Conservation (phyloP, 2,888 invertebrate species). For the Caenorhabditis japonica region DNA sequence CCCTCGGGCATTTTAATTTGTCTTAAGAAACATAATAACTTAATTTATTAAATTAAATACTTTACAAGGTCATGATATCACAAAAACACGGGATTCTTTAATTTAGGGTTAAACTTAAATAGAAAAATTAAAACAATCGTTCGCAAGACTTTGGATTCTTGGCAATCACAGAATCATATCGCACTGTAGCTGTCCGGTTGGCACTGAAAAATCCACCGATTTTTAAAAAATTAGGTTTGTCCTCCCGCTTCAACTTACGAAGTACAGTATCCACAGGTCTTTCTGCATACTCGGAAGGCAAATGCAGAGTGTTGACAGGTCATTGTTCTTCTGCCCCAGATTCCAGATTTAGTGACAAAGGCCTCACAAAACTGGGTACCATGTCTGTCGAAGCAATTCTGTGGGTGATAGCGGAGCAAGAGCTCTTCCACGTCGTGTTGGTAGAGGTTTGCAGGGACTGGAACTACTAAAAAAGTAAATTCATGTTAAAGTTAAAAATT, state of each 20-base stretch:
- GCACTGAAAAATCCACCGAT: conserved; percentile 41
- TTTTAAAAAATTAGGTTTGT: not conserved
- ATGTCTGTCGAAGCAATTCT: conserved; percentile 66
- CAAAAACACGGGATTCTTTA: too few relatives aligned
- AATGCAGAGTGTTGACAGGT: conserved; percentile 69
- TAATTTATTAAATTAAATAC: too few relatives aligned
- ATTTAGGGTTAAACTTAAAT: conserved; percentile 26
- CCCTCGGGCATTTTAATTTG: too few relatives aligned
- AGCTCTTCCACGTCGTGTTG: conserved; percentile 66
- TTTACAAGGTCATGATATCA: too few relatives aligned
- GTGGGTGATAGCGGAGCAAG: conserved; percentile 57
- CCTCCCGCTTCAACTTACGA: conserved; percentile 39
- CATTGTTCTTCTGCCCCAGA: conserved; percentile 60
- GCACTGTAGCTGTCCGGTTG: conserved; percentile 59
- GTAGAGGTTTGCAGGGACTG: conserved; percentile 64
- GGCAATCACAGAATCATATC: conserved; percentile 63
- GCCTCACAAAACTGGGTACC: conserved; percentile 64
- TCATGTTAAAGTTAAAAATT: too few relatives aligned
- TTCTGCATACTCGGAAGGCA: conserved; percentile 70
- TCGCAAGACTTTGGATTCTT: conserved; percentile 65
- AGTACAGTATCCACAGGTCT: conserved; percentile 71
- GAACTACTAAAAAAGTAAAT: conserved; percentile 40
- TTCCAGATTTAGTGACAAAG: conserved; percentile 56
- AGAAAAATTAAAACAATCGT: conserved; percentile 56
- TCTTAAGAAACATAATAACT: too few relatives aligned